Evolutionary conservation across 2,797 vertebrate species (phyloP).

Genomic region (Chaunax sp.): DNA sequence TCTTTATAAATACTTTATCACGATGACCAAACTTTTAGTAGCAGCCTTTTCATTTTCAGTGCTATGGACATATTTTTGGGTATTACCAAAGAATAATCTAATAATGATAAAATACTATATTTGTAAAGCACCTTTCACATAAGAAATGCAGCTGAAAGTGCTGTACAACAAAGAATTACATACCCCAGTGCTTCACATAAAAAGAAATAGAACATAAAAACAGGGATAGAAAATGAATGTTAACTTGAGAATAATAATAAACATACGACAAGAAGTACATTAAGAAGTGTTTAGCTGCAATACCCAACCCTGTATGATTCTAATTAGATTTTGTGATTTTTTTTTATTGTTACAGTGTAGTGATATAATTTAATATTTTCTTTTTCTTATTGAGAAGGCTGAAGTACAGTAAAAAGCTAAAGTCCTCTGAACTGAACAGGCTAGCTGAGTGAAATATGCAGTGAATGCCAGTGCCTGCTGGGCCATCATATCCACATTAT

Average conservation of each 20-base stretch:
- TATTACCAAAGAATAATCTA: too few relatives aligned
- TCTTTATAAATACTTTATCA: not conserved
- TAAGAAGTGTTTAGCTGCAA: not conserved
- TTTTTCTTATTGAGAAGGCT: not conserved
- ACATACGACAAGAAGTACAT: too few relatives aligned
- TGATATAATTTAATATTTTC: not conserved
- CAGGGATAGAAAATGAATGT: too few relatives aligned
- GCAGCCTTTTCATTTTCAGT: not conserved
- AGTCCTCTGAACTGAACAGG: constrained; percentile 4
- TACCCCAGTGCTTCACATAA: too few relatives aligned
- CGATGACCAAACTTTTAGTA: not conserved
- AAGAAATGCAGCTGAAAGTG: too few relatives aligned
- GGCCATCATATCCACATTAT: constrained; percentile 59
- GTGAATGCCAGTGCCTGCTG: constrained; percentile 44
- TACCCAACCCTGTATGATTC: not conserved
- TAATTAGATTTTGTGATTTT: not conserved
- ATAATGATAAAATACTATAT: too few relatives aligned
- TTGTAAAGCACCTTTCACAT: too few relatives aligned
- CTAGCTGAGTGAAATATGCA: constrained; percentile 33
- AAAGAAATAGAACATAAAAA: too few relatives aligned
- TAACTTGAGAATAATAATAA: too few relatives aligned
- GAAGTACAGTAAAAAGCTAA: constrained; percentile 3
- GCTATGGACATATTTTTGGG: too few relatives aligned
- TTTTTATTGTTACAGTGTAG: constrained; percentile 1
- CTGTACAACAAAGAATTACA: too few relatives aligned